Conservation (phyloP, 2,888 invertebrate genomes). For the Sarcophaga carnaria region DNA sequence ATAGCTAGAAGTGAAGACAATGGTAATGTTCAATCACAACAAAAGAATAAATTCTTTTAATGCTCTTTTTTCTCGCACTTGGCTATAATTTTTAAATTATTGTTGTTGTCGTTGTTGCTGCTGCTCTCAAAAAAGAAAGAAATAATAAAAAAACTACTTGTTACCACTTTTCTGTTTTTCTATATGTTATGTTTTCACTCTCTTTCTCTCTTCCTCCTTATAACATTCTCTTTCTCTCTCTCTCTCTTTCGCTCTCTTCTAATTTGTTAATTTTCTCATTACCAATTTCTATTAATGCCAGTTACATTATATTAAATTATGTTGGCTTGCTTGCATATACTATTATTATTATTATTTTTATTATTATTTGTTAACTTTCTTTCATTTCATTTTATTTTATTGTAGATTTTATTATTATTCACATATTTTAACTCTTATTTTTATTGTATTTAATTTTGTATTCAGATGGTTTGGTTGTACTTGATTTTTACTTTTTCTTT, state of each 20-base stretch:
- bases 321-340: background rate
- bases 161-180: constrained; percentile 48
- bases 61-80: background rate
- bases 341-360: background rate
- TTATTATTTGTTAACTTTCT: constrained; percentile 42
- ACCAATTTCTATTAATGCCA: constrained; percentile 32
- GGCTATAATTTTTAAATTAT: constrained; percentile 1
- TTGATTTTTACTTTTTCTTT: background rate
- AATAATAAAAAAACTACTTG: constrained; percentile 34
- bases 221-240: too few relatives aligned
- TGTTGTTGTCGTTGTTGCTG: constrained; percentile 31
- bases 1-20: too few relatives aligned
- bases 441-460: too few relatives aligned
- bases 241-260: too few relatives aligned
- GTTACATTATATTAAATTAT: constrained; percentile 31
- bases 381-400: constrained; percentile 19
- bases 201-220: too few relatives aligned
- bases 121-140: constrained; percentile 38
- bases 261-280: constrained; percentile 42
- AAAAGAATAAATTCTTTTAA: constrained; percentile 35
- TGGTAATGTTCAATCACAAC: too few relatives aligned
- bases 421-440: too few relatives aligned
- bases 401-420: background rate
- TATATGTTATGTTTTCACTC: constrained; percentile 8
- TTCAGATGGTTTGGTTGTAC: too few relatives aligned